Evolutionary conservation across 2,888 invertebrate genomes (phyloP).

Genomic region (Didymodactylos carnosus): DNA sequence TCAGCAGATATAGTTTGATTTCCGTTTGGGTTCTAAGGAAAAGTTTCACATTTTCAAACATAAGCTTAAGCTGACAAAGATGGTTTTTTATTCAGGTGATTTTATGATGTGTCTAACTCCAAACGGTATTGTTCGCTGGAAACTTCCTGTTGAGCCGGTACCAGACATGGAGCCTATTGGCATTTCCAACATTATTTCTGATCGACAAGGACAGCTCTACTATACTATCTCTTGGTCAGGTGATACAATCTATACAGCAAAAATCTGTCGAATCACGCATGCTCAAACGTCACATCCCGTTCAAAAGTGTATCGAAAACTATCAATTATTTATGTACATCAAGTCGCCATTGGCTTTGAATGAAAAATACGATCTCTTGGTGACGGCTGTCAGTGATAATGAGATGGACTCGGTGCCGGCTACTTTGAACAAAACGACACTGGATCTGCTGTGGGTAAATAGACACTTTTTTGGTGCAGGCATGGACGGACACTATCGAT

Average conservation of each 20-base stretch:
- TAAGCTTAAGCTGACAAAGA: not conserved
- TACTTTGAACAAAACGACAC: not conserved
- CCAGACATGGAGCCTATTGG: not conserved
- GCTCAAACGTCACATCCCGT: not conserved
- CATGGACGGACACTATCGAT: not conserved
- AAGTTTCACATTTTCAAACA: too few relatives aligned
- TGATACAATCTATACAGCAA: not conserved
- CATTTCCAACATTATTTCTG: not conserved
- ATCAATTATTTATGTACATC: not conserved
- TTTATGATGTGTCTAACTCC: not conserved
- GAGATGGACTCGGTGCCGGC: not conserved
- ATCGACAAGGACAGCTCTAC: not conserved
- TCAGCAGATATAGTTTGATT: too few relatives aligned
- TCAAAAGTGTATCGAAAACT: not conserved
- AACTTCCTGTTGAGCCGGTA: not conserved
- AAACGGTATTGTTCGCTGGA: not conserved
- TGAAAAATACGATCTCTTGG: not conserved
- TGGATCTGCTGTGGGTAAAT: not conserved
- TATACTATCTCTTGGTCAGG: not conserved
- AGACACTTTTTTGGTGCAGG: not conserved
- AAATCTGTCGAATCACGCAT: not conserved
- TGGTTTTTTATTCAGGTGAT: not conserved
- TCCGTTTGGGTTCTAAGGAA: too few relatives aligned
- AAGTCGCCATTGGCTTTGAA: not conserved
- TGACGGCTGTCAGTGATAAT: not conserved